Base-by-base conservation (phyloP, 1,140 invertebrate genomes). In the Meloidogyne exigua region DNA sequence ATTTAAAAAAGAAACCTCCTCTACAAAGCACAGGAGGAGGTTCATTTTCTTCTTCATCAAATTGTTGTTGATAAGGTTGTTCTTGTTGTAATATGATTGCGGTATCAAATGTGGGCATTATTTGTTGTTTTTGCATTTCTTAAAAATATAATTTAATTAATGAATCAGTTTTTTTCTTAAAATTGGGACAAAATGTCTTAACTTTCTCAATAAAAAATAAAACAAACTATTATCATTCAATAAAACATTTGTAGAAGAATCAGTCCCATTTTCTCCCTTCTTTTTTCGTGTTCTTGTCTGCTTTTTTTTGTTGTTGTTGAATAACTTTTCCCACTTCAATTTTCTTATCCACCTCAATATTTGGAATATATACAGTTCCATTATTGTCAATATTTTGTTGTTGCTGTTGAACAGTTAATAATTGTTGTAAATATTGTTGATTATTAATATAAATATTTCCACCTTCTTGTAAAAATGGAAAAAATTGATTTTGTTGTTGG, bases 1-100 rank as follows among this genome's bases (percentile, higher is more conserved):
- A n/a, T 63, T 63, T 13, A 64, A 25, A 36, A 65, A 32, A 42
- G 28, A 42, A 21, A 26, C 57, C 57, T 65, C 75, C 75, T 62
- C 75, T 65, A 28, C 75, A 76, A 10, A 76, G 67, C 66, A 76
- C 65, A 21, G 75, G 75, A 32, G 75, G 75, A 21, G 75, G 75
- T 36, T 76, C 75, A 32, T 76, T 76, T 42, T 76, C 75, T 57
- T 76, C 75, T 21, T 76, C 75, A 65, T 76, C 75, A 25, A 73
- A 62, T 25, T 15, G 44, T 65, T 28, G 12, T 21, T 28, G 18
- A 9, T 26, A 12, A 18, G 4, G 18, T 5, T 57, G 18, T 49
- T 49, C 15, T 18, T 49, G 15, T 57, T 57, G 49, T 57, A 57
- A n/a, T 57, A 57, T 57, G n/a, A 10, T n/a, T n/a, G 49, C 13